These are phyloP conservation scores for Ammodytes marinus DNA, from an alignment of 2,113 vertebrate genomes.

Conservation along the genomic window DNA sequence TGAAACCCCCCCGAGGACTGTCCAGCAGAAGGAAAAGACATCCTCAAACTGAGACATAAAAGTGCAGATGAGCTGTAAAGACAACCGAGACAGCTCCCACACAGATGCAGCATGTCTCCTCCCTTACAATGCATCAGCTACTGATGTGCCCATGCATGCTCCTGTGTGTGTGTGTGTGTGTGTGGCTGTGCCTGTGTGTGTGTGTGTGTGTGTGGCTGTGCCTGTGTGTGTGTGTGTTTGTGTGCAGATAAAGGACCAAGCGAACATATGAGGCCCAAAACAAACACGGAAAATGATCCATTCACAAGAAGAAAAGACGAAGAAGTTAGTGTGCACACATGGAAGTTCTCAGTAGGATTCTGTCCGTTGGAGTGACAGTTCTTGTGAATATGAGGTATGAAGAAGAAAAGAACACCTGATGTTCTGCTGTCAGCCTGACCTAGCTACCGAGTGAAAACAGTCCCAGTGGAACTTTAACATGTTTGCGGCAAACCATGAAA, in stretches of 20 bases:
- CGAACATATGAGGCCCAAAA: constrained; percentile 33
- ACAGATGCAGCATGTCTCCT: constrained; percentile 43
- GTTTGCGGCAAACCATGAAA: constrained; percentile 46
- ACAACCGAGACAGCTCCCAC: constrained; percentile 52
- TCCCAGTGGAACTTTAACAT: constrained; percentile 24
- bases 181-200: too few species aligned
- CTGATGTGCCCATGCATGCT: constrained; percentile 62
- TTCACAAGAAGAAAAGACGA: constrained; percentile 30
- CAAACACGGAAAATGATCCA: constrained; percentile 34
- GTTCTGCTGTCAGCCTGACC: constrained; percentile 25
- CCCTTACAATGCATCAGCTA: constrained; percentile 24
- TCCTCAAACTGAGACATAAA: constrained; percentile 70
- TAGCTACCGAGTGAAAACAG: constrained; percentile 33
- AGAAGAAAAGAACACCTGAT: constrained; percentile 16
- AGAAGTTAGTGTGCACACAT: neutral
- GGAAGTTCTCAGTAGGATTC: constrained; percentile 12
- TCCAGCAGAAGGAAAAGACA: constrained; percentile 78
- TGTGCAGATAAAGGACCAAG: neutral
- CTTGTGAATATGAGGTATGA: constrained; percentile 32
- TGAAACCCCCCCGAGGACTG: constrained; percentile 57
- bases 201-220: too few species aligned
- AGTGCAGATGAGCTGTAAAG: constrained; percentile 63
- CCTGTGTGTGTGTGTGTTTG: too few species aligned
- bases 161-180: neutral
- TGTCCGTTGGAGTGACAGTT: constrained; percentile 7